phyloP scores from a whole-genome alignment of 2,888 invertebrate genomes.

The Dasysyrphus albostriatus region DNA sequence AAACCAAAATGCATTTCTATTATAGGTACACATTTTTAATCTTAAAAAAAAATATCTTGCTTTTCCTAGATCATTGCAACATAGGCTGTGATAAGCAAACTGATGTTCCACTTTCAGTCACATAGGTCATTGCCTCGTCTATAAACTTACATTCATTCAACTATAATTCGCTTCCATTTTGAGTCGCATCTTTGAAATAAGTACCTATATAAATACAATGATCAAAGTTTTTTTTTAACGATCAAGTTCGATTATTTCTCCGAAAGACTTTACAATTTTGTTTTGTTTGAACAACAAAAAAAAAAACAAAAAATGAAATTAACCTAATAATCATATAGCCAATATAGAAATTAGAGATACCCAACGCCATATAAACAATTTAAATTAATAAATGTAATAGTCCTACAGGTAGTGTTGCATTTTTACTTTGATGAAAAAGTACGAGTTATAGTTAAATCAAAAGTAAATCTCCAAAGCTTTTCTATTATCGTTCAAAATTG shows the following conservation, averaged over 20 bases:
- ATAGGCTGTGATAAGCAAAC: conserved; percentile 34
- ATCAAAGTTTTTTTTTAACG: conserved; percentile 19
- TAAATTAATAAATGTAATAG: conserved; percentile 37
- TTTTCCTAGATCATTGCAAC: conserved; percentile 19
- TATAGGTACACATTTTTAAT: not conserved
- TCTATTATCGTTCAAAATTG: too few relatives aligned
- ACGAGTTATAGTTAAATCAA: not conserved
- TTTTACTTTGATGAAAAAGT: not conserved
- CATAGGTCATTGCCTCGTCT: conserved; percentile 61
- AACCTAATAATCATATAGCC: conserved; percentile 30
- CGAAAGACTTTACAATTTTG: conserved; percentile 15
- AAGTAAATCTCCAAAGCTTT: too few relatives aligned
- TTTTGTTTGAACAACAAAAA: not conserved
- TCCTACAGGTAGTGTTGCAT: not conserved
- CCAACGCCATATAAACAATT: conserved; percentile 38
- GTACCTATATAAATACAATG: not conserved
- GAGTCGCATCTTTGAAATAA: not conserved
- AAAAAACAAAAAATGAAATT: conserved; percentile 29
- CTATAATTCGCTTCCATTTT: not conserved
- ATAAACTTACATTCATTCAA: not conserved
- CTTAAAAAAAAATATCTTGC: not conserved
- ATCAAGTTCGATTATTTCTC: conserved; percentile 68
- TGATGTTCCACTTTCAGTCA: conserved; percentile 44
- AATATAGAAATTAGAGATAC: conserved; percentile 1
- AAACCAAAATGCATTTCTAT: not conserved